Base-by-base conservation (phyloP, 1,140 invertebrate genomes). In the Ladona fulva region DNA sequence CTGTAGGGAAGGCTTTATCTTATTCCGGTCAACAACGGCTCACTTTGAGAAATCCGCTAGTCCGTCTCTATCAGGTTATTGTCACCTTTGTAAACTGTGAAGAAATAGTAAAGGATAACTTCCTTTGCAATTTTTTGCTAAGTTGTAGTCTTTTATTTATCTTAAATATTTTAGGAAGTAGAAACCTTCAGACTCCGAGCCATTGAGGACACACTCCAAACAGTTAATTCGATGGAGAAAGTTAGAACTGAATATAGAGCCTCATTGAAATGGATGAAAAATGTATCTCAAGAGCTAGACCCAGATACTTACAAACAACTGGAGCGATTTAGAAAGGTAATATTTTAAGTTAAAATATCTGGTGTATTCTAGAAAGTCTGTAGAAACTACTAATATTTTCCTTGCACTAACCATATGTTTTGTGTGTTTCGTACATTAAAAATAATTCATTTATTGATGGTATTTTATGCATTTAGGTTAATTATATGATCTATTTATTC, bases 191-290 rank as follows among this genome's bases (percentile, higher is more conserved):
- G 95, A 81, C 92, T 93, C 80, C 89, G 96, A 80, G 98, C 97
- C 0, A 94, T 99, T 0, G 92, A 93, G 74, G 98, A 99, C 85
- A 99, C 97, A 25, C 86, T 94, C 19, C 87, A 91, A 74, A 99
- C 97, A 10, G 92, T 99, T 0, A 89, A 93, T 74, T 91, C 92
- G 77, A 99, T 99, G 95, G 97, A 99, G 84, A 95, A 94, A 83
- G 90, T 93, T 1, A 89, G 98, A 77, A 98, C 95, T n/a, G 97
- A 99, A 82, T 99, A 99, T 85, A 87, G 95, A 78, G 97, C 97
- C 0, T 94, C 97, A 0, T 87, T 99, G 0, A 92, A 95, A 82
- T 99, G 98, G 98, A 99, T 99, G 97, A 99, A 99, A 86, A 95
- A 98, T 80, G 91, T 96, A 1, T 99, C 97, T 77, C 92, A 94